Evolutionary conservation across 2,797 vertebrate genomes (phyloP).

Genomic region (Halcyon leucocephala): DNA sequence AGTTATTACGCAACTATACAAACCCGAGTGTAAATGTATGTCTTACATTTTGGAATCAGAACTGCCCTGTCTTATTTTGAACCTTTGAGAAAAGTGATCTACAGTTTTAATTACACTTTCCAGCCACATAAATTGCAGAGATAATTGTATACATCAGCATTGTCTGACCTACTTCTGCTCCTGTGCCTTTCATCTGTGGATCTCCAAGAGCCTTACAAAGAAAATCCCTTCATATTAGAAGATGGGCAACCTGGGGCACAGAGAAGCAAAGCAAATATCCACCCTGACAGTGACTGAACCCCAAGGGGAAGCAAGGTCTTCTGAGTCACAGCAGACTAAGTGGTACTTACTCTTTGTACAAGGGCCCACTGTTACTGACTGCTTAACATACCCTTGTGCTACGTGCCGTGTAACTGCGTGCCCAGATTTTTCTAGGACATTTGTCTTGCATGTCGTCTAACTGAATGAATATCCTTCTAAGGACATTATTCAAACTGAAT

Average conservation of each 20-base stretch:
- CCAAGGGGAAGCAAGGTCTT: neutral
- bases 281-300: neutral
- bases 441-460: neutral
- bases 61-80: neutral
- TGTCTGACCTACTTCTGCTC: slow-evolving; percentile 60
- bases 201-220: slow-evolving; percentile 2
- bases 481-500: neutral
- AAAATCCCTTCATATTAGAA: neutral
- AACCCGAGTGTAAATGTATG: neutral
- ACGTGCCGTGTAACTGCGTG: neutral
- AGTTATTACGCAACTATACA: neutral
- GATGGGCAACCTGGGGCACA: neutral
- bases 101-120: slow-evolving; percentile 41
- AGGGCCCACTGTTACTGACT: neutral
- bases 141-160: slow-evolving; percentile 13
- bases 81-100: slow-evolving; percentile 12
- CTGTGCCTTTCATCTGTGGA: slow-evolving; percentile 14
- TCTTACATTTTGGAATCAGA: neutral
- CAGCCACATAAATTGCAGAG: slow-evolving; percentile 31
- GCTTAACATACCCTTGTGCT: neutral
- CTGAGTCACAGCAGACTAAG: neutral
- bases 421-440: neutral
- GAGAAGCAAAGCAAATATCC: neutral
- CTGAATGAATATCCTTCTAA: neutral
- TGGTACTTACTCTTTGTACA: neutral